Conservation (phyloP, 2,113 vertebrate species). For the Phylloscopus trochilus region DNA sequence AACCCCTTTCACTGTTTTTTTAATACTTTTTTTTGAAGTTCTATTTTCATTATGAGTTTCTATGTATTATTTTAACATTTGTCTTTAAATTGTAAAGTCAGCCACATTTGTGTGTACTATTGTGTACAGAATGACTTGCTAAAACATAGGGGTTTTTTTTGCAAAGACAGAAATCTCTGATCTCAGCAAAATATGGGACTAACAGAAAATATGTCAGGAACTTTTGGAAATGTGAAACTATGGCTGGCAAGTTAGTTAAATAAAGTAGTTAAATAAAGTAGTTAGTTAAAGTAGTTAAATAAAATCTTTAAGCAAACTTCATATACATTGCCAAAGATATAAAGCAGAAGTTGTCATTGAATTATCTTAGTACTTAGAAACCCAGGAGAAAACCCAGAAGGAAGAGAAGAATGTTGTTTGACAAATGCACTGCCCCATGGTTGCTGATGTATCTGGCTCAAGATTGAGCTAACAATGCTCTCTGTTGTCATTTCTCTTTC, state of each 20-base stretch:
- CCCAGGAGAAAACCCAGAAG: background rate
- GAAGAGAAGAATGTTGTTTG: background rate
- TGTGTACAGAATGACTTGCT: background rate
- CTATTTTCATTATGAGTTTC: background rate
- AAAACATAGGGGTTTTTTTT: background rate
- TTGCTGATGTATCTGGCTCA: background rate
- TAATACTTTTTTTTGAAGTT: background rate
- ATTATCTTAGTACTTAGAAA: background rate
- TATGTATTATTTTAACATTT: background rate
- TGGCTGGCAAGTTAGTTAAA: background rate
- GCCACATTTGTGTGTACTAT: background rate
- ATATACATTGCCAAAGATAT: background rate
- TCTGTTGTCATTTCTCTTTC: background rate
- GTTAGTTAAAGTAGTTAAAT: background rate
- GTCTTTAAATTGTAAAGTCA: background rate
- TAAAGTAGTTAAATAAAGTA: background rate
- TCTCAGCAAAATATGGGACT: background rate
- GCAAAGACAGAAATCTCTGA: background rate
- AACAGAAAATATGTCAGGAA: background rate
- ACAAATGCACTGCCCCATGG: background rate
- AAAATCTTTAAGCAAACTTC: background rate
- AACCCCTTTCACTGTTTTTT: background rate
- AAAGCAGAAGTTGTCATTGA: background rate
- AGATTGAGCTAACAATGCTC: background rate
- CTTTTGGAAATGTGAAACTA: background rate